phyloP scores from a whole-genome alignment of 2,888 invertebrate species.

The Trachelus tabidus region DNA sequence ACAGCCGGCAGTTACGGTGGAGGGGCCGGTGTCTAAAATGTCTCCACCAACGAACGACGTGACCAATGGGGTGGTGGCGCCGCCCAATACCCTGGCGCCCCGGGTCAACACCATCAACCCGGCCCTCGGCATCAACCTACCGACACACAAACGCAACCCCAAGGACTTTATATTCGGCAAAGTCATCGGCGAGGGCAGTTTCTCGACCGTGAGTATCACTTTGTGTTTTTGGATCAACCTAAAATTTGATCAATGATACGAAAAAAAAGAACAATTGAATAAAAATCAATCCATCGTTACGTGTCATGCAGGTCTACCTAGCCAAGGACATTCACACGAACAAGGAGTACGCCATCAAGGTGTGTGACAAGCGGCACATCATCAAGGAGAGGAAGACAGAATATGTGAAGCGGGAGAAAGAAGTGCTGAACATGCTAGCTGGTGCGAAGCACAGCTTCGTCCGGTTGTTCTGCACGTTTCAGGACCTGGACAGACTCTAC shows the following conservation, averaged over 20 bases:
- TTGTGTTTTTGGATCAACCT: conserved; percentile 1
- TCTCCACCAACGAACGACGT: conserved; percentile 70
- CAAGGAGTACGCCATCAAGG: conserved; percentile 97
- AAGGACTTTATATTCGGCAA: conserved; percentile 96
- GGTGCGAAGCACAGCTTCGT: conserved; percentile 89
- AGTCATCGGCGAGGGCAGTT: conserved; percentile 97
- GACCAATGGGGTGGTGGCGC: conserved; percentile 68
- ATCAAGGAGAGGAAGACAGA: conserved; percentile 92
- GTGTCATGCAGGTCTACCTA: conserved; percentile 76
- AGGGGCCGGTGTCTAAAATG: conserved; percentile 64
- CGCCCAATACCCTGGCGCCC: conserved; percentile 69
- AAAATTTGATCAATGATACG: neutral
- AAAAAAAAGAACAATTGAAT: neutral
- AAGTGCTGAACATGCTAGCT: conserved; percentile 88
- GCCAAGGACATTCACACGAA: conserved; percentile 91
- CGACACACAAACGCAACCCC: conserved; percentile 76
- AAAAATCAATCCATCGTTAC: neutral
- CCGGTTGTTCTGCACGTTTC: conserved; percentile 95
- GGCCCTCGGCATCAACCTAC: conserved; percentile 58
- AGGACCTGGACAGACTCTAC: conserved; percentile 91
- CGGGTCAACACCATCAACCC: conserved; percentile 66
- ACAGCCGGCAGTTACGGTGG: conserved; percentile 64
- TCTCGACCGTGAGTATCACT: conserved; percentile 80
- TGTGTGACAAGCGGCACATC: conserved; percentile 95
- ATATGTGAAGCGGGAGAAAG: conserved; percentile 94